Evolutionary conservation across 2,797 vertebrate genomes (phyloP).

Genomic region (Silurus lanzhouensis): DNA sequence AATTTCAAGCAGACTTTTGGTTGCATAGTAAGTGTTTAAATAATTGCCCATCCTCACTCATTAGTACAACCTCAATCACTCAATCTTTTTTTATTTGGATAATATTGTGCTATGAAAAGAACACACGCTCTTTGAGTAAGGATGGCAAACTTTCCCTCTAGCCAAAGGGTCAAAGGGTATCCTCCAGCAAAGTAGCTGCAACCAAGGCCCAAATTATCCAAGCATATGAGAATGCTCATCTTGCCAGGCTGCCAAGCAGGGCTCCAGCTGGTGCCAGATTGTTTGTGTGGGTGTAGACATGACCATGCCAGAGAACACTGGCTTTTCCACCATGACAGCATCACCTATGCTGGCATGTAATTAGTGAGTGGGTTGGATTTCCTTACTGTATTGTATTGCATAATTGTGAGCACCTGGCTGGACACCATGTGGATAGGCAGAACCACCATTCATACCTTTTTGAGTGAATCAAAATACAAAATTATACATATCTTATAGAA

Average conservation of each 20-base stretch:
- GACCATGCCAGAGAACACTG: slow-evolving; percentile 41
- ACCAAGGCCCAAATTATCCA: neutral
- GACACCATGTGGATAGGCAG: neutral
- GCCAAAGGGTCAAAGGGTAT: slow-evolving; percentile 11
- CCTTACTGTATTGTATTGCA: neutral
- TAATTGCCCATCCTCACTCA: neutral
- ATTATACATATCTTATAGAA: neutral
- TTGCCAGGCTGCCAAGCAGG: slow-evolving; percentile 49
- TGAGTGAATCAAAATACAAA: neutral
- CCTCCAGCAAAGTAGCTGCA: slow-evolving; percentile 5
- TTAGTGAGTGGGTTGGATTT: slow-evolving; percentile 1
- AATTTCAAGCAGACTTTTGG: neutral
- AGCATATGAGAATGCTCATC: slow-evolving; percentile 37
- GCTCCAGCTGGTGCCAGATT: slow-evolving; percentile 68
- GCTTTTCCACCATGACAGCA: neutral
- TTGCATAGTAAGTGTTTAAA: too few species aligned
- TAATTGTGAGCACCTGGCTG: neutral
- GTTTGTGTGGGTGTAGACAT: slow-evolving; percentile 69
- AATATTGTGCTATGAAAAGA: neutral
- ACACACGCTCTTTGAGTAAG: neutral
- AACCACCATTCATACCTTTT: neutral
- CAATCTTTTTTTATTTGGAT: neutral
- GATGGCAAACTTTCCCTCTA: neutral
- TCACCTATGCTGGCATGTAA: slow-evolving; percentile 1
- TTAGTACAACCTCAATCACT: neutral